Base-by-base conservation (phyloP, 2,888 invertebrate genomes). In the Drosophila antonietae region DNA sequence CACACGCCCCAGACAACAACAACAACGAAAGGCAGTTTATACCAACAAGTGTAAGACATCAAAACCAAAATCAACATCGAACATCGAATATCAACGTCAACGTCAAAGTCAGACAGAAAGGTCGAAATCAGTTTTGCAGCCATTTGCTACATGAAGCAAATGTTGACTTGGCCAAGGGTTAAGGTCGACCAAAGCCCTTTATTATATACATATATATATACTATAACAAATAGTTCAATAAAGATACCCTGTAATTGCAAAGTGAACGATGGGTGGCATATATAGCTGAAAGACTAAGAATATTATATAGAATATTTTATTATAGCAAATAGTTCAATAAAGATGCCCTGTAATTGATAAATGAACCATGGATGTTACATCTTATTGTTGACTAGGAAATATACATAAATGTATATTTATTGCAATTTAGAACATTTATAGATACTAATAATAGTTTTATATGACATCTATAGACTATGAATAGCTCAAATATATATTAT, bases 51-150 rank as follows among this genome's bases (percentile, higher is more conserved):
- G 60, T 23, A 65, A 59, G 39, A 80, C 66, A 60, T 77, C 53
- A 51, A 39, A 52, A 58, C 49, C 56, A 55, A 49, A 56, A 44
- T 43, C 55, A 67, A 44, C 20, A 56, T 51, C 68, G 49, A 31
- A 49, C 59, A 56, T 51, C 57, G 49, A 31, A 49, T 56, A 44
- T 43, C 55, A 67, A 44, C 28, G 67, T 37, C 68, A 67, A 44
- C n/a, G 67, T 51, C 67, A 52, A 28, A 57, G 41, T 31, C 46
- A 55, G 71, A 63, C 62, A 43, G 59, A 75, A 75, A 69, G 75
- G 79, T 76, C 68, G 20, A 23, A 28, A 14, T 28, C 55, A 51
- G 53, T 14, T 49, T 43, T 57, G 20, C 31, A 18, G 15, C 47
- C 55, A 67, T 51, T 59, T 67, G 18, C 44, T 18, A 44, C 28